Evolutionary conservation across 1,140 invertebrate genomes (phyloP), one percentile per base, ranked within the genome.

Genomic region (Pogonus chalceus): DNA sequence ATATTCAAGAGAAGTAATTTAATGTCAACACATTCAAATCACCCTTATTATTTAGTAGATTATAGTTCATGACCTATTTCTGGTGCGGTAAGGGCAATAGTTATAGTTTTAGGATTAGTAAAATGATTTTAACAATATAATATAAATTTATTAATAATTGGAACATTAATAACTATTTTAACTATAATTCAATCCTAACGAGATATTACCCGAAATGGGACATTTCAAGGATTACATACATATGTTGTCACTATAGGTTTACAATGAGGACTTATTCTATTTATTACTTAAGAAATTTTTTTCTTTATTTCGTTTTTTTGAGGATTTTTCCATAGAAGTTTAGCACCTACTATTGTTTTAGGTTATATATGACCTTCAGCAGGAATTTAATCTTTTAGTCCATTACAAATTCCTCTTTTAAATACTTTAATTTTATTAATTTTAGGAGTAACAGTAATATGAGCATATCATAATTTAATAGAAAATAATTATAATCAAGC

Each of bases 301-400:
- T 81, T 82, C 67, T 80, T 81, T 69, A 55, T 79, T 52, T 73
- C 70, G 47, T 81, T 82, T 70, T 81, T 83, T 68, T 81, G 78
- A 77, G 63, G 72, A 4, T 85, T 81, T 65, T 83, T 83, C 66
- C 79, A 84, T 64, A 76, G 73, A 69, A 76, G 74, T 2, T 56
- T 84, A 66, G 65, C 74, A 0, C 81, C 79, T n/a, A 68, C 66
- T 50, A 69, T 79, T 62, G 80, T 84, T 73, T 68, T 84, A 68
- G 78, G 79, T 31, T 56, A 60, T 54, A 61, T 62, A n/a, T 83
- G 79, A 72, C 76, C 78, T 2, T 79, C 80, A 20, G 54, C 63
- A 56, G 73, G 70, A 53, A 79, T 83, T 35, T 7, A 35, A 50
- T 26, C 72, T 20, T 80, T 85, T 70, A 82, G 82, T 63, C 76